Evolutionary conservation across 2,888 invertebrate genomes (phyloP), one percentile per base, ranked within the genome.

Genomic region (Pyrrhosoma nymphula): DNA sequence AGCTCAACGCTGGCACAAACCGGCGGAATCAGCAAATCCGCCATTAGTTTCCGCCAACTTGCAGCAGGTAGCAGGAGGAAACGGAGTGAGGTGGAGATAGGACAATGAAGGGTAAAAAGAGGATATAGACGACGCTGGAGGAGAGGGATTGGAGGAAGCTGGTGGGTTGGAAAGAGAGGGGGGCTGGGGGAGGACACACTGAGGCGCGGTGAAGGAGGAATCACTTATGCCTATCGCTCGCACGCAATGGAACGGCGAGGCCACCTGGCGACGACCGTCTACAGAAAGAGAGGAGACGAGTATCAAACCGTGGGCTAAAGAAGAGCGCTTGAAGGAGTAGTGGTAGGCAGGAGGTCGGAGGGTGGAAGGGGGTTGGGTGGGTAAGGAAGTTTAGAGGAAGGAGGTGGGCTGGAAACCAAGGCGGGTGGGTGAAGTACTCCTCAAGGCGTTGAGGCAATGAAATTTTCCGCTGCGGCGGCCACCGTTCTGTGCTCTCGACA

Each of bases 71-170:
- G 35, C 35, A 0, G 18, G 60, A 35, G 0, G 75, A 82, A 8
- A 82, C 26, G 35, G 82, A 82, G 82, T 82, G 82, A 82, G 82
- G 35, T 35, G 14, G 35, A 35, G 82, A 82, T 30, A 82, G 82
- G 82, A 82, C 82, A 82, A 82, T 82, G 82, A 82, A 82, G 75
- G 88, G 35, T 75, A 63, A 91, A 95, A 39, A 56, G 56, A 88
- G 91, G 93, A 95, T 30, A 60, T 91, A 55, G 93, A 75, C 56
- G 56, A 47, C 56, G 26, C 55, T 26, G 56, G 47, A 88, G 95
- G 89, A 95, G 89, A 95, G 88, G 82, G 88, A 89, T 82, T 60
- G 95, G 89, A 95, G 88, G 93, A 93, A 60, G 60, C 16, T 60
- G 60, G 60, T 60, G 60, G 60, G 60, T 3, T 60, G 60, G 16